Conservation (phyloP, 2,888 invertebrate species). For the Drosophila rubida region DNA sequence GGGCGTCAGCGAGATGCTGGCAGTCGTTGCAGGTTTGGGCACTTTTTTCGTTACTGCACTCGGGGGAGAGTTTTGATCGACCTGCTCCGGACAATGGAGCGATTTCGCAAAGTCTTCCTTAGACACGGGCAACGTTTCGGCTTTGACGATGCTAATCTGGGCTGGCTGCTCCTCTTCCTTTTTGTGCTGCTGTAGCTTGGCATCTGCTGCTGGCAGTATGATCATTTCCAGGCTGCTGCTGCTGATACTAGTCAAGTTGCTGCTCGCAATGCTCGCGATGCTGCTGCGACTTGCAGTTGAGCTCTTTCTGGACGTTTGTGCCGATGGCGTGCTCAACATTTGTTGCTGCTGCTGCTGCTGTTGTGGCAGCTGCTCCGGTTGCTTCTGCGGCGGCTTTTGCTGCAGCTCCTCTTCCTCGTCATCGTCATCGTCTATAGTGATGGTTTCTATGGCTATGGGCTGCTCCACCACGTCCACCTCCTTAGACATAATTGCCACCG, state of each 20-base stretch:
- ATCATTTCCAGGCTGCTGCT: constrained; percentile 68
- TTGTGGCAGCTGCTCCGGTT: not conserved
- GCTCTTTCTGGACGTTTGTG: constrained; percentile 37
- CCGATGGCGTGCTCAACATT: not conserved
- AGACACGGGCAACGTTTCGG: constrained; percentile 56
- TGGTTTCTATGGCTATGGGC: constrained; percentile 62
- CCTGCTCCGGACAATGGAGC: constrained; percentile 52
- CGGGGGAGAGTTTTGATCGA: constrained; percentile 26
- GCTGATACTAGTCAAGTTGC: constrained; percentile 11
- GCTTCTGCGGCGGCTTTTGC: constrained; percentile 7
- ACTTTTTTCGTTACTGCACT: not conserved
- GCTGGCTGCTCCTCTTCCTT: not conserved
- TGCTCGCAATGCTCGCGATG: constrained; percentile 16
- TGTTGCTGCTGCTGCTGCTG: not conserved
- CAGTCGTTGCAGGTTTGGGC: not conserved
- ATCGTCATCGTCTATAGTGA: constrained; percentile 69
- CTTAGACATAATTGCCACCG: constrained; percentile 70
- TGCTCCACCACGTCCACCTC: constrained; percentile 64
- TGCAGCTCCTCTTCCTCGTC: constrained; percentile 47
- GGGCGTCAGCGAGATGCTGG: constrained; percentile 12
- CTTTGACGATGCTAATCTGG: constrained; percentile 59
- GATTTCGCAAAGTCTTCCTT: constrained; percentile 72
- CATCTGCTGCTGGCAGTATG: constrained; percentile 1
- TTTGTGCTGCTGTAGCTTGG: not conserved
- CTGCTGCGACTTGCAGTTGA: constrained; percentile 44